Conservation (phyloP, 2,113 vertebrate genomes). For the Pseudonaja textilis region DNA sequence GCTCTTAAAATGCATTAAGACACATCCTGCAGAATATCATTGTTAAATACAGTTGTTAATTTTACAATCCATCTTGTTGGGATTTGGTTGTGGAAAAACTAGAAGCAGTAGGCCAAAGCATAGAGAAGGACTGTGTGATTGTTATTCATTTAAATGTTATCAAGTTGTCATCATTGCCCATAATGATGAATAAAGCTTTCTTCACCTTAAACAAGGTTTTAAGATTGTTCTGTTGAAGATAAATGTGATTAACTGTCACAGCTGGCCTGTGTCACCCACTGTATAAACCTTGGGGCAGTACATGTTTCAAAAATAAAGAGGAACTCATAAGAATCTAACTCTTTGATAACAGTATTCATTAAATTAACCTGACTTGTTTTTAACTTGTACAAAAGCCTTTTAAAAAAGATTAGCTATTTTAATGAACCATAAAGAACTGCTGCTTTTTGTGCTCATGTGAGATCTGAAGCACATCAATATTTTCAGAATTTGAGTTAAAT, state of each 20-base stretch:
- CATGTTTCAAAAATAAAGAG: background rate
- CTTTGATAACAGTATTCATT: background rate
- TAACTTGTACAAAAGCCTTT: background rate
- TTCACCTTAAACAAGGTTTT: background rate
- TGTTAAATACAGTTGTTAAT: background rate
- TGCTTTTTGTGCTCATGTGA: background rate
- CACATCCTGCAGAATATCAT: too few relatives aligned
- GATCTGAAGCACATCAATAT: background rate
- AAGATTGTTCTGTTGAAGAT: background rate
- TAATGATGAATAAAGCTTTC: background rate
- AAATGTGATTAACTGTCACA: background rate
- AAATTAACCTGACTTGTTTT: background rate
- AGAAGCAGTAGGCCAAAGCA: background rate
- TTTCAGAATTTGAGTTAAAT: background rate
- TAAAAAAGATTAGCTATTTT: background rate
- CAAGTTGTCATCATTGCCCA: background rate
- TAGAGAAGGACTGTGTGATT: background rate
- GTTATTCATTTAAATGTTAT: background rate
- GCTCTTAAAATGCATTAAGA: too few relatives aligned
- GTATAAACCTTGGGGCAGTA: background rate
- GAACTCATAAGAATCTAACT: background rate
- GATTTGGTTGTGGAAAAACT: background rate
- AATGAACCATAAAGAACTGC: background rate
- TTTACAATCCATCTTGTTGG: background rate
- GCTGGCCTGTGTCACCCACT: background rate